Conservation (phyloP, 2,888 invertebrate species). For the Mimas tiliae region DNA sequence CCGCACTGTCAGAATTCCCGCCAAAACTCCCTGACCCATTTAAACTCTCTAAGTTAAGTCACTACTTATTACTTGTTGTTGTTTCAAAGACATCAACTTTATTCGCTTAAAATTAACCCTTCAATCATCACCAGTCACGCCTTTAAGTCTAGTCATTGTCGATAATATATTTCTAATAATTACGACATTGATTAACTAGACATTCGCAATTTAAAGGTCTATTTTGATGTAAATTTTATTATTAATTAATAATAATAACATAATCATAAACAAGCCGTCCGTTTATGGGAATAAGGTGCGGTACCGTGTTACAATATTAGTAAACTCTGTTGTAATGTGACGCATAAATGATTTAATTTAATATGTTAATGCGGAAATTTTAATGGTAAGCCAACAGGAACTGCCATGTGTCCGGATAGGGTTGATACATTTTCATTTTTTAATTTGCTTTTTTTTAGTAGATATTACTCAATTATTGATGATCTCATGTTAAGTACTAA, state of each 20-base stretch:
- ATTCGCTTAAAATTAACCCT: background rate
- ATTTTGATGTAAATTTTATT: conserved; percentile 24
- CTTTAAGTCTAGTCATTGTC: conserved; percentile 1
- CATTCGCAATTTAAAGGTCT: conserved; percentile 5
- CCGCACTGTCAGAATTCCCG: too few relatives aligned
- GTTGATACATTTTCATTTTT: background rate
- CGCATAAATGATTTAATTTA: conserved; percentile 23
- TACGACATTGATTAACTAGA: conserved; percentile 23
- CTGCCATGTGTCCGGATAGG: conserved; percentile 1
- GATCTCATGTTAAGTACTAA: too few relatives aligned
- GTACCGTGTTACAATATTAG: conserved; percentile 2
- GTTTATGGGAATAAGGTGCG: conserved; percentile 12
- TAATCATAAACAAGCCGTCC: conserved; percentile 18
- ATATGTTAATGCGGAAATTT: conserved; percentile 19
- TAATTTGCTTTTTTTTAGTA: too few relatives aligned
- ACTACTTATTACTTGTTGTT: too few relatives aligned
- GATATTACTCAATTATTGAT: too few relatives aligned
- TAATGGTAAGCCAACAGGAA: conserved; percentile 17
- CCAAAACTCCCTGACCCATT: too few relatives aligned
- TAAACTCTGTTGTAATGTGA: conserved; percentile 16
- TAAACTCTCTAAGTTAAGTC: too few relatives aligned
- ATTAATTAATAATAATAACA: conserved; percentile 23
- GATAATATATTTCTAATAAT: conserved; percentile 16
- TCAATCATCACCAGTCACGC: conserved; percentile 6
- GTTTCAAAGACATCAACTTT: too few relatives aligned